Percentiles rank a stretch among this genome's conserved stretches.
Conservation (phyloP, 1,140 invertebrate species). For the Bombus terrestris region DNA sequence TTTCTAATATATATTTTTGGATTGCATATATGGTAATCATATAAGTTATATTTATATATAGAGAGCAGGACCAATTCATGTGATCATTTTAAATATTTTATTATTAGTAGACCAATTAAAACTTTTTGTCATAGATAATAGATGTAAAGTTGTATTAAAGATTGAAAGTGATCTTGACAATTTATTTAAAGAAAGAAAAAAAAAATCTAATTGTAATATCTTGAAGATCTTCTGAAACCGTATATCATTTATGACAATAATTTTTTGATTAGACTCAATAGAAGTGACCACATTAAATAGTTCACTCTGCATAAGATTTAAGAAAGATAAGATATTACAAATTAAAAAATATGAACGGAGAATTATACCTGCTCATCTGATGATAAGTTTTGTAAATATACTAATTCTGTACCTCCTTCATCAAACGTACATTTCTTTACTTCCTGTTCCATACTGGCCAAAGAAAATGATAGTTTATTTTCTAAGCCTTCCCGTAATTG, state of each 20-base stretch:
- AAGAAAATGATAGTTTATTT: slow-evolving; percentile 85
- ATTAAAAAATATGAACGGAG: background rate
- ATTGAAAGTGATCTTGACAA: background rate
- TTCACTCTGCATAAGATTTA: background rate
- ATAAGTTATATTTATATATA: background rate
- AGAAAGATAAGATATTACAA: background rate
- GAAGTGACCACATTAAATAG: background rate
- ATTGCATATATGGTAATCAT: background rate
- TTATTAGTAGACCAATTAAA: background rate
- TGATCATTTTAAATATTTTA: background rate
- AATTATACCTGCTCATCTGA: slow-evolving; percentile 82
- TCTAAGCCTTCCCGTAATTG: slow-evolving; percentile 86
- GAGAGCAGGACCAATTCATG: background rate
- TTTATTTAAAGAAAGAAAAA: background rate
- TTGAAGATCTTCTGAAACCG: background rate
- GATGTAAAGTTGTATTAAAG: background rate
- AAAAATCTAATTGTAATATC: background rate
- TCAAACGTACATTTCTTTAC: slow-evolving; percentile 87
- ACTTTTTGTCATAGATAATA: background rate
- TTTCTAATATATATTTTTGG: background rate
- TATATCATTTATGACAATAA: background rate
- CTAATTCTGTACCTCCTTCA: slow-evolving; percentile 84
- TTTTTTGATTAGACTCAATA: background rate
- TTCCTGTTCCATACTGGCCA: slow-evolving; percentile 87
- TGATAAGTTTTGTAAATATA: slow-evolving; percentile 84